These are phyloP conservation scores for Lacerta bilineata DNA, from an alignment of 2,797 vertebrate genomes.

Conservation along the genomic window DNA sequence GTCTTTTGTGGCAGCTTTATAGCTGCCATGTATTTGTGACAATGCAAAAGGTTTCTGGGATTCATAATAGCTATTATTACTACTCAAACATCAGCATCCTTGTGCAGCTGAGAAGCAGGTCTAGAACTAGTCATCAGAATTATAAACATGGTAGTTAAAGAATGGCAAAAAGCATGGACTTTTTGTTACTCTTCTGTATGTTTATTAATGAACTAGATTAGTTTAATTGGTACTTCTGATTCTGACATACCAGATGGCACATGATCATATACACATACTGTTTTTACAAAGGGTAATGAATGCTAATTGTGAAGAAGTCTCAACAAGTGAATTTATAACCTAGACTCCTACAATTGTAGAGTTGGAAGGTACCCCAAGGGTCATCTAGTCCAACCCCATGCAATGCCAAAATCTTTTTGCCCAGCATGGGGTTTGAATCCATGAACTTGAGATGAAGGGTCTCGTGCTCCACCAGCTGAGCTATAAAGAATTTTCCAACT, in stretches of 20 bases:
- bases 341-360: too few species aligned
- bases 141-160: background rate
- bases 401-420: too few species aligned
- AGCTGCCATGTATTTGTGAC: background rate
- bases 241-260: background rate
- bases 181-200: background rate
- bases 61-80: background rate
- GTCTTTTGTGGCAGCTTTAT: background rate
- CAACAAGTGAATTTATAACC: slow-evolving; percentile 31
- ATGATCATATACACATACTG: slow-evolving; percentile 56
- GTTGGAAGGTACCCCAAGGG: too few species aligned
- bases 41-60: background rate
- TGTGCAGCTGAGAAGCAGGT: background rate
- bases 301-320: slow-evolving; percentile 59
- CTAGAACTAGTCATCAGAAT: background rate
- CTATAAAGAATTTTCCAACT: background rate
- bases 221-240: background rate
- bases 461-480: too few species aligned
- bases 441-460: too few species aligned
- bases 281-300: slow-evolving; percentile 64
- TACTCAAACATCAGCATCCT: background rate
- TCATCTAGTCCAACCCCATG: too few species aligned
- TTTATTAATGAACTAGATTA: too few species aligned
- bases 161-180: background rate
- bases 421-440: too few species aligned